A percentile compares a stretch with the other conserved stretches of the same genome.
Evolutionary conservation across 2,888 invertebrate species (phyloP).

Genomic region (Notocelia uddmanniana): DNA sequence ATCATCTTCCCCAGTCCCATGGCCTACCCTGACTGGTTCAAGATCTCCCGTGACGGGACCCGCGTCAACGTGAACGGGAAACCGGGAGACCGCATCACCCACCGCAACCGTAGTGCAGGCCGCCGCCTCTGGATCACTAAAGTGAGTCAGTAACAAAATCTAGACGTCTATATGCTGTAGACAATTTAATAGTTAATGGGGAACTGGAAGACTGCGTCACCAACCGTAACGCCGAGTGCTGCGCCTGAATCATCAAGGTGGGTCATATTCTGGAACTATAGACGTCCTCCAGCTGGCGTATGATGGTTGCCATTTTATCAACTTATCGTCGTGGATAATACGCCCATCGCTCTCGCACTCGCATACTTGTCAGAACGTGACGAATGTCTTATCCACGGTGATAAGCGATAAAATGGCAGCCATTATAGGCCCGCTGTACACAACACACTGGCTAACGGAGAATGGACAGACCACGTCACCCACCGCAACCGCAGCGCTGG

Average conservation of each 20-base stretch:
- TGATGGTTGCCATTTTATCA: no score
- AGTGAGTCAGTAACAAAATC: constrained; percentile 45
- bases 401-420: no score
- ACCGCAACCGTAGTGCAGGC: constrained; percentile 72
- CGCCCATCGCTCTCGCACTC: no score
- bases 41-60: constrained; percentile 56
- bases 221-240: constrained; percentile 72
- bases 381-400: no score
- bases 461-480: constrained; percentile 70
- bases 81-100: constrained; percentile 65
- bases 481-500: constrained; percentile 72
- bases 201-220: neutral
- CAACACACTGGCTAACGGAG: no score
- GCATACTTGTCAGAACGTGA: no score
- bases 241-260: constrained; percentile 71
- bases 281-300: no score
- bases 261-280: no score
- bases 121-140: constrained; percentile 72
- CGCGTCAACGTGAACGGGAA: constrained; percentile 60
- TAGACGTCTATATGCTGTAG: no score
- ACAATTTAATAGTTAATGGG: no score
- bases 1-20: constrained; percentile 61
- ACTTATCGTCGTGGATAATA: no score
- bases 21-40: constrained; percentile 71
- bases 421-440: no score